phyloP scores from a whole-genome alignment of 2,113 vertebrate genomes.

The Perognathus longimembris region DNA sequence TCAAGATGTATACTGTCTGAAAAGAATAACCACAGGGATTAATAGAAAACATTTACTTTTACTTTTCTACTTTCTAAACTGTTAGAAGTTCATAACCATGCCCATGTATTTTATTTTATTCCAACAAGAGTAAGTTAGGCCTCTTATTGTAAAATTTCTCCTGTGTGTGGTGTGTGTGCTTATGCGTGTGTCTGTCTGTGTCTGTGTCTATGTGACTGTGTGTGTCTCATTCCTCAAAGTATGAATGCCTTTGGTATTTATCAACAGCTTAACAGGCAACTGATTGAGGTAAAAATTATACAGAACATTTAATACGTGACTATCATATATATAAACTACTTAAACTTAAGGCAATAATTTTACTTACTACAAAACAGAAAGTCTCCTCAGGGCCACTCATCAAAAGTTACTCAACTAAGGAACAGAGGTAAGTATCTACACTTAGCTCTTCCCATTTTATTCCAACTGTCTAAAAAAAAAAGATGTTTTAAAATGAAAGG shows the following conservation, averaged over 20 bases:
- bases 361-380: constrained; percentile 29
- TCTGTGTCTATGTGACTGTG: too few relatives aligned
- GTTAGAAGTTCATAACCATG: background rate
- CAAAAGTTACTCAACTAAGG: background rate
- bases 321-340: background rate
- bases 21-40: constrained; percentile 3
- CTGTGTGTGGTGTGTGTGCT: too few relatives aligned
- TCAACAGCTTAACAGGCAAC: constrained; percentile 6
- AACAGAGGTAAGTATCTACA: background rate
- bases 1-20: background rate
- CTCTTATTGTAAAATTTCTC: background rate
- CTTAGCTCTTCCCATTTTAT: background rate
- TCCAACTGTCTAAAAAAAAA: too few relatives aligned
- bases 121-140: background rate
- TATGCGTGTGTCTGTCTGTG: background rate
- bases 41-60: background rate
- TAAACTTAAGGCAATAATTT: background rate
- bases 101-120: background rate
- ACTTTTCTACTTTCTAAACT: constrained; percentile 15
- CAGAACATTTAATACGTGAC: background rate
- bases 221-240: background rate
- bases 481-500: constrained; percentile 25
- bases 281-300: background rate
- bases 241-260: background rate
- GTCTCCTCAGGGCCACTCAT: background rate